Base-by-base conservation (phyloP, 2,888 invertebrate species). In the Platynereis dumerilii region DNA sequence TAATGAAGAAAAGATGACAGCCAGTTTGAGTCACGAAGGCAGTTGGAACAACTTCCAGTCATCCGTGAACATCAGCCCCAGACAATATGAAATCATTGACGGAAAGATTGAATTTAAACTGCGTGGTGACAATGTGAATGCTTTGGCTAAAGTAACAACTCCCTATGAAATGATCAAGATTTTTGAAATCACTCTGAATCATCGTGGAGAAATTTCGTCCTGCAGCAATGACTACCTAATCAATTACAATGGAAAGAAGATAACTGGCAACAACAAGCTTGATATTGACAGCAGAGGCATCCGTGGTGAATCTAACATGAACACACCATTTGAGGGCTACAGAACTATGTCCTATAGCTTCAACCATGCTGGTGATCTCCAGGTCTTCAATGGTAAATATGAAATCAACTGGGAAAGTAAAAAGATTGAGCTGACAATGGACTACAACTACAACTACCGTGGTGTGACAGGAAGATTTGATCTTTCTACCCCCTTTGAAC, bases 271-370 rank as follows among this genome's bases (percentile, higher is more conserved):
- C 22, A 48, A n/a, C 48, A 48, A 48, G 48, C 17, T 48, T 22
- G 22, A 48, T n/a, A 3, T 22, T n/a, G 22, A 48, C n/a, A 48
- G n/a, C n/a, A 5, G 22, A 5, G 20, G 48, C n/a, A 12, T 48
- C 22, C n/a, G 48, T 48, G 48, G 48, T 20, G 22, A 22, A 7
- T 5, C 48, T 5, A 22, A 48, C 20, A 5, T 48, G 3, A 48
- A 48, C n/a, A 72, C 75, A 27, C 75, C 74, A 22, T 72, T 72
- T 28, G 56, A 64, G 29, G 64, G 64, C 15, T 69, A 66, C 27
- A 66, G 68, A 52, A 64, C 73, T 44, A 61, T 68, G 0, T 65
- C 67, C 26, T 42, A 70, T 1, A 60, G 61, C 5, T 69, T 75
- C 56, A 65, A 70, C 0, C 73, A 76, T 55, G 39, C 29, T 34